These are phyloP conservation scores for Scaptomyza hsui DNA, from an alignment of 1,140 invertebrate genomes.

Conservation along the genomic window DNA sequence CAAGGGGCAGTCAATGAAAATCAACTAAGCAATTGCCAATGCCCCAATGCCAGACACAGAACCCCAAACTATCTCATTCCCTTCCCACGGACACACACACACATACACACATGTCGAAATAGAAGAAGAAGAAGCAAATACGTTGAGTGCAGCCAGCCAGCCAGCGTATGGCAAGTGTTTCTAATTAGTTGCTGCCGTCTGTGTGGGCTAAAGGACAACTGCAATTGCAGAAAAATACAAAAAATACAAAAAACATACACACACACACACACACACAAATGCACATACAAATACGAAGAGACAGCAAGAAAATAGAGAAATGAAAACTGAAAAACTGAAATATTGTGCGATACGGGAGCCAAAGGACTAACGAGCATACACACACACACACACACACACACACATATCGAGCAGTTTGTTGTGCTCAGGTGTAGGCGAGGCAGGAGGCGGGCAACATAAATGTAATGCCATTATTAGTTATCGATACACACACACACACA, in stretches of 20 bases:
- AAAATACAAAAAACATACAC: constrained; percentile 17
- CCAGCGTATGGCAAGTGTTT: constrained; percentile 51
- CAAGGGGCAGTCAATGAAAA: constrained; percentile 73
- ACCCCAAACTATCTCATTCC: neutral
- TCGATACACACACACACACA: constrained; percentile 57
- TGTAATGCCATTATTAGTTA: constrained; percentile 80
- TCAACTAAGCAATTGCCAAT: constrained; percentile 78
- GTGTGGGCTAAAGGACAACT: constrained; percentile 21
- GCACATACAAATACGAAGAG: constrained; percentile 25
- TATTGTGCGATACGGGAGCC: constrained; percentile 48
- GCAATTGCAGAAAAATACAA: constrained; percentile 40
- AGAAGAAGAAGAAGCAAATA: constrained; percentile 14
- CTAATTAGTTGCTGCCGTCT: constrained; percentile 70
- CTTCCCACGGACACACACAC: neutral
- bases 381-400: constrained; percentile 6
- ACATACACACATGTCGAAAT: neutral
- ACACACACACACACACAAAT: neutral
- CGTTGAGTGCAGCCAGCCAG: constrained; percentile 5
- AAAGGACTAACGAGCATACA: constrained; percentile 45
- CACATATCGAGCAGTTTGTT: neutral
- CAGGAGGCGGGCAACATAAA: constrained; percentile 55
- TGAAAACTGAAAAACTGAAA: constrained; percentile 71
- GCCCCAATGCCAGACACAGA: constrained; percentile 16
- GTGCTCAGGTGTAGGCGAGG: neutral
- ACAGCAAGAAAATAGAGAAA: constrained; percentile 27